These are phyloP conservation scores for Drosophila seclusa DNA, from an alignment of 2,888 invertebrate genomes.

Conservation along the genomic window DNA sequence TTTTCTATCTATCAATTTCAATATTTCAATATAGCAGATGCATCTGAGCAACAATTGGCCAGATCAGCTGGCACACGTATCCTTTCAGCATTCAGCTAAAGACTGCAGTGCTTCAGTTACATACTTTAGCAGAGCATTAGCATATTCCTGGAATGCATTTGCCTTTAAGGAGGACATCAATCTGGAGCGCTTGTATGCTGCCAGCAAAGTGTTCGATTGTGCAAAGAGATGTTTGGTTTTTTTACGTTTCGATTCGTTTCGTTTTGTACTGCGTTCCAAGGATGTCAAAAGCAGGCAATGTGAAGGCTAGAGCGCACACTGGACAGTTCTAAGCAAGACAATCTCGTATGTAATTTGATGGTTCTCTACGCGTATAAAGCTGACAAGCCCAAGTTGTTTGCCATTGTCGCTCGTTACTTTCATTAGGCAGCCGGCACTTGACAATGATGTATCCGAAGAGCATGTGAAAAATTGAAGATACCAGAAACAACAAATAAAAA, in stretches of 20 bases:
- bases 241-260: background rate
- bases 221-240: slow-evolving; percentile 13
- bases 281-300: slow-evolving; percentile 32
- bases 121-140: slow-evolving; percentile 32
- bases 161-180: slow-evolving; percentile 56
- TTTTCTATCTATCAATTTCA: no score
- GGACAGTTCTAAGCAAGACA: slow-evolving; percentile 29
- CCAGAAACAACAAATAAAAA: slow-evolving; percentile 32
- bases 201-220: slow-evolving; percentile 36
- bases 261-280: slow-evolving; percentile 17
- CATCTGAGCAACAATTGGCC: background rate
- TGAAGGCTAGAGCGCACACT: slow-evolving; percentile 8
- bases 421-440: slow-evolving; percentile 73
- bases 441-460: slow-evolving; percentile 81
- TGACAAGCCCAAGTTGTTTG: slow-evolving; percentile 57
- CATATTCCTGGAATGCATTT: slow-evolving; percentile 54
- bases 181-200: slow-evolving; percentile 32
- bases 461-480: slow-evolving; percentile 79
- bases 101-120: background rate
- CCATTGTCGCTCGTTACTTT: slow-evolving; percentile 74
- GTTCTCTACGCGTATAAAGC: slow-evolving; percentile 42
- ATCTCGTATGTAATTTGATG: slow-evolving; percentile 51
- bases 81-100: slow-evolving; percentile 9
- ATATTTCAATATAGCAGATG: slow-evolving; percentile 1
- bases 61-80: slow-evolving; percentile 7